Percentiles rank a stretch among this genome's conserved stretches.
Conservation (phyloP, 2,797 vertebrate genomes). For the Falco cherrug region DNA sequence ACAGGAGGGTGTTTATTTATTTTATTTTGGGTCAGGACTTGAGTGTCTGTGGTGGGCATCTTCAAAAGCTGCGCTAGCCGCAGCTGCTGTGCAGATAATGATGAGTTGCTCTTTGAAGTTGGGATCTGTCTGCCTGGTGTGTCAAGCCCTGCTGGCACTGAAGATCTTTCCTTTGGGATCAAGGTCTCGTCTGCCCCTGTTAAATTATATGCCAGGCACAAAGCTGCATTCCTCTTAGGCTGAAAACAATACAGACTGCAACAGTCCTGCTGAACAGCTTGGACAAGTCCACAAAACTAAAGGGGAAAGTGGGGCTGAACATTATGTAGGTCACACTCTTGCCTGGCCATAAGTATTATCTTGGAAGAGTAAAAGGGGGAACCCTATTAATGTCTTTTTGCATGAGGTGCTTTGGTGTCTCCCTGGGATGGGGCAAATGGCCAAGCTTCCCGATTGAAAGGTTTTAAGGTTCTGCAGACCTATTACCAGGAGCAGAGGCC, state of each 20-base stretch:
- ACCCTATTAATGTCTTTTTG: neutral
- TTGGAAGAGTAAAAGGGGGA: neutral
- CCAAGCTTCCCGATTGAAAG: neutral
- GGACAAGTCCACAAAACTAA: neutral
- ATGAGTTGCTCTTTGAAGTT: slow-evolving; percentile 13
- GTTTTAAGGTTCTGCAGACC: neutral
- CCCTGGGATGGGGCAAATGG: neutral
- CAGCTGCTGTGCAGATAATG: neutral
- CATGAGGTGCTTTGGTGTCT: neutral
- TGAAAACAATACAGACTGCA: neutral
- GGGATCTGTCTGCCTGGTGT: neutral
- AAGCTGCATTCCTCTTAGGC: neutral
- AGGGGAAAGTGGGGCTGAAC: neutral
- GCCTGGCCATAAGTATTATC: neutral
- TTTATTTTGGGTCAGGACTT: neutral
- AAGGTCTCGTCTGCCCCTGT: neutral
- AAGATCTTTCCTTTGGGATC: neutral
- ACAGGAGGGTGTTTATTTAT: neutral
- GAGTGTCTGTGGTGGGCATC: neutral
- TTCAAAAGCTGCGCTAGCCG: neutral
- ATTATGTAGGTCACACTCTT: neutral
- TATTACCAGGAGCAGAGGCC: neutral
- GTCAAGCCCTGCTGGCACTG: neutral
- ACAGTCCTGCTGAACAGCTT: neutral
- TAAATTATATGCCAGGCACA: neutral